These are phyloP conservation scores for Spongilla lacustris DNA, from an alignment of 37 sponge, comb jelly and placozoan species.

Conservation along the genomic window DNA sequence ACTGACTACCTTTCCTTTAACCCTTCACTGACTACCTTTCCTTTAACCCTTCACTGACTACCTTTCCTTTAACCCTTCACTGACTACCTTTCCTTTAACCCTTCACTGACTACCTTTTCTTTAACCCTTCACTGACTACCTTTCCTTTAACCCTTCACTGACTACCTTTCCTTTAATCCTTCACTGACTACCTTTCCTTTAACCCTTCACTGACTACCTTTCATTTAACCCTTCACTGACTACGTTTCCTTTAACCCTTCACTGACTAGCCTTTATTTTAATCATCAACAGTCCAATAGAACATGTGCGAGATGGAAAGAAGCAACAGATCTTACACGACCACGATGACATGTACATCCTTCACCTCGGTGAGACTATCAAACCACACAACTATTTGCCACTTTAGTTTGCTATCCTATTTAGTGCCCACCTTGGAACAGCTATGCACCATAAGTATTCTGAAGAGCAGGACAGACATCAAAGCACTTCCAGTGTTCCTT, in stretches of 20 bases:
- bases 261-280: neutral
- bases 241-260: neutral
- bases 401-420: neutral
- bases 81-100: too few species aligned
- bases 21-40: too few species aligned
- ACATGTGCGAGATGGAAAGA: slow-evolving; percentile 6
- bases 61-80: too few species aligned
- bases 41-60: too few species aligned
- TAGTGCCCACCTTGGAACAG: slow-evolving; percentile 49
- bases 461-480: neutral
- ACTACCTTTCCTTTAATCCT: neutral
- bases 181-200: too few species aligned
- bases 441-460: slow-evolving; percentile 34
- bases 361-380: slow-evolving; percentile 33
- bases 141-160: too few species aligned
- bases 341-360: slow-evolving; percentile 59
- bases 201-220: neutral
- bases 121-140: neutral
- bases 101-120: too few species aligned
- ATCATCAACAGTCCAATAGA: slow-evolving; percentile 11
- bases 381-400: neutral
- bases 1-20: too few species aligned
- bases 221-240: neutral
- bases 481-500: slow-evolving; percentile 15
- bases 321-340: slow-evolving; percentile 42